Percentiles rank a stretch among this genome's conserved stretches.
These are phyloP conservation scores for Phrynocephalus forsythii DNA, from an alignment of 2,797 vertebrate genomes.

Conservation along the genomic window DNA sequence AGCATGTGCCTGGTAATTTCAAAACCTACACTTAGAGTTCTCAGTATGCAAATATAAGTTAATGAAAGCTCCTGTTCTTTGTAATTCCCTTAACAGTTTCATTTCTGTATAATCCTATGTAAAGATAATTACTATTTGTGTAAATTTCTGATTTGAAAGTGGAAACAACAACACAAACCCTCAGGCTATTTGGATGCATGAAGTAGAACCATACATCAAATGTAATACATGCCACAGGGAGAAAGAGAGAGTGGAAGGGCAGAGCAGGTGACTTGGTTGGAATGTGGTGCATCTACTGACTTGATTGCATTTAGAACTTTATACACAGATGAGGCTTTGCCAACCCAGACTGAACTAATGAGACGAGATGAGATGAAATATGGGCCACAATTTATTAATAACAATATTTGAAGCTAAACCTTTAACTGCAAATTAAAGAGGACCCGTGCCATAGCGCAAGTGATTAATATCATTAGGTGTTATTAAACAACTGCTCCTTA, in stretches of 20 bases:
- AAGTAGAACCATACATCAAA: background rate
- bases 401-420: no score
- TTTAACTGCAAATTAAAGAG: no score
- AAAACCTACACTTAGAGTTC: background rate
- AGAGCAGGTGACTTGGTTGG: background rate
- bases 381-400: no score
- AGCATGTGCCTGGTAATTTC: background rate
- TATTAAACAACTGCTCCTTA: no score
- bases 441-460: no score
- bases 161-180: background rate
- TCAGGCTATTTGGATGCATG: background rate
- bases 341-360: no score
- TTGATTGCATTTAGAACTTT: background rate
- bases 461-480: no score
- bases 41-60: background rate
- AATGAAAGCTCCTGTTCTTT: background rate
- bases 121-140: background rate
- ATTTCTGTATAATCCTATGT: background rate
- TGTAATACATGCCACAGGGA: background rate
- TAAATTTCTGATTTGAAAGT: background rate
- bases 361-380: no score
- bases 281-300: background rate
- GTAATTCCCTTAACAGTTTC: background rate
- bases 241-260: no score
- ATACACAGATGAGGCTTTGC: background rate